Base-by-base conservation (phyloP, 2,797 vertebrate genomes). In the Nasua narica region DNA sequence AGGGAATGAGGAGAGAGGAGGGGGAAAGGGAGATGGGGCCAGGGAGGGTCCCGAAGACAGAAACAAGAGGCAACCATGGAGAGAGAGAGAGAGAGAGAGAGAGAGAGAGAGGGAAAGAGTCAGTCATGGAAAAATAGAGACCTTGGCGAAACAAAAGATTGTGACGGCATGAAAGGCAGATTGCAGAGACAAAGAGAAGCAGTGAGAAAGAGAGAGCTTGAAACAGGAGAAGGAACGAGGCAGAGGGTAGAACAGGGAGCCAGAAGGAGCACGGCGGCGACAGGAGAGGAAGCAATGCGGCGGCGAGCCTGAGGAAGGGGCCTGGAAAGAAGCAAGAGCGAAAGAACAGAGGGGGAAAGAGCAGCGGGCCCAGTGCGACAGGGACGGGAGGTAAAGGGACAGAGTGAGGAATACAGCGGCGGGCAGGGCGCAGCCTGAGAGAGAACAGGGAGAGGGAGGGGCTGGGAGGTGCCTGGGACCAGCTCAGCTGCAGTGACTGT, bases 21-120 rank as follows among this genome's bases (percentile, higher is more conserved):
- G 1, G 8, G 23, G 1, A 2, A 21, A 40, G 5, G 62, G 11
- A 9, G 19, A 7, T 0, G 21, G 56, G 56, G 23, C 4, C 7
- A 32, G 46, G 40, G 15, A 1, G 46, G 18, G 48, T 10, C n/a
- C 12, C 3, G 4, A 29, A 18, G 35, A 40, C 27, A 29, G 35
- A 52, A 7, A 46, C 3, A 2, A 16, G 6, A 15, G 15, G 32
- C 21, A 2, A 37, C 21, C 4, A 4, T 11, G n/a, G 2, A 13
- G 29, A 14, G 19, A 27, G 5, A 18, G n/a, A 35, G n/a, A 67
- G 4, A 19, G 21, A 27, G 69, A 43, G 69, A 25, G 4, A 40
- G 40, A 40, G 40, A 40, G 40, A 40, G 40, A 40, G 40, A 40
- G 40, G 7, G 23, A 72, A 72, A 14, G 69, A 43, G 23, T 43